phyloP scores from a whole-genome alignment of 2,888 invertebrate species.

The Meghimatium bilineatum region DNA sequence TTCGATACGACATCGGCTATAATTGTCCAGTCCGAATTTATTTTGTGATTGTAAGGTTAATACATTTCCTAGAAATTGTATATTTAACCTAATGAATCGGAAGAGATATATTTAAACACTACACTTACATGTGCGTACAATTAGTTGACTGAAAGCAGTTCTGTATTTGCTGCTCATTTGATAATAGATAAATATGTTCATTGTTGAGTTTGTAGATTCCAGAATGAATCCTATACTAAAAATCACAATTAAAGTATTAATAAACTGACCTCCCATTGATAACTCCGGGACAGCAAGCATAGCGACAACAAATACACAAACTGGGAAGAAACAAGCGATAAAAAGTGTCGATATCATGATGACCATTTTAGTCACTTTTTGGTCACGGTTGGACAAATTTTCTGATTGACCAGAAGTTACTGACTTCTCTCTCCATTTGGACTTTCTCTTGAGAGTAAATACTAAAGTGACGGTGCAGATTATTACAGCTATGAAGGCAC shows the following conservation, averaged over 20 bases:
- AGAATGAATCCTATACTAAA: neutral
- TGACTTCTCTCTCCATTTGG: constrained; percentile 4
- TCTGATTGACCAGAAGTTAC: neutral
- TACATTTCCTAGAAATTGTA: too few species aligned
- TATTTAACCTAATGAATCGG: too few species aligned
- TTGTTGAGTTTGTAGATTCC: neutral
- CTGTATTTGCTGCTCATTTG: neutral
- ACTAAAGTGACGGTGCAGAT: neutral
- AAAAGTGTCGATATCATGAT: constrained; percentile 6
- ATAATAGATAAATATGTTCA: constrained; percentile 26
- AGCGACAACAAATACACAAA: neutral
- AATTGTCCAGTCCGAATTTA: too few species aligned
- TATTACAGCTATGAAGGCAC: neutral
- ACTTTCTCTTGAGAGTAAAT: neutral
- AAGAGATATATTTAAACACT: too few species aligned
- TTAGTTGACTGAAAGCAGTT: neutral
- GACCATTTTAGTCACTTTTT: constrained; percentile 19
- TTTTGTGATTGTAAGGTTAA: too few species aligned
- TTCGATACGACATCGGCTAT: too few species aligned
- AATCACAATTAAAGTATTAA: neutral
- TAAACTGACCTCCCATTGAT: constrained; percentile 6
- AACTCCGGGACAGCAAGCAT: neutral
- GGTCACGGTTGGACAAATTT: neutral
- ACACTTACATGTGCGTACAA: neutral
- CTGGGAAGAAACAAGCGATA: constrained; percentile 12